Percentiles rank a stretch among this genome's conserved stretches.
These are phyloP conservation scores for Entomyzon cyanotis DNA, from an alignment of 2,113 vertebrate genomes.

Conservation along the genomic window DNA sequence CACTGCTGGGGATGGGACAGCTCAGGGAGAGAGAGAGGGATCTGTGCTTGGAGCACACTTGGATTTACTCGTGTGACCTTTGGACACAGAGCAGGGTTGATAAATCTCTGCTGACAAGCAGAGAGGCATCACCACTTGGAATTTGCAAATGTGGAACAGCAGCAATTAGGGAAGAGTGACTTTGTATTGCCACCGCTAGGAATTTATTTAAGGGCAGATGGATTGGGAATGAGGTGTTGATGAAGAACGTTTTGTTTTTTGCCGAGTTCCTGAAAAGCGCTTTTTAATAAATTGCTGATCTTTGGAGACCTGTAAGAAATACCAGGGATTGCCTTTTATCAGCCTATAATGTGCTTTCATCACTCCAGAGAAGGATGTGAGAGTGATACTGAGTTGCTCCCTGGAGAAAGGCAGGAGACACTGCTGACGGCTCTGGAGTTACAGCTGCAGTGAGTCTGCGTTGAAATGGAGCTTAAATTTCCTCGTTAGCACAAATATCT, in stretches of 20 bases:
- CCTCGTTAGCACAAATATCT: neutral
- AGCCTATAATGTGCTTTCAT: slow-evolving; percentile 50
- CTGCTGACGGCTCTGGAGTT: neutral
- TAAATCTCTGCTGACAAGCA: neutral
- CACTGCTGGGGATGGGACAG: neutral
- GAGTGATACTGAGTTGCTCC: slow-evolving; percentile 34
- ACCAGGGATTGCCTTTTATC: slow-evolving; percentile 50
- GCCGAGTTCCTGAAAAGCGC: slow-evolving; percentile 22
- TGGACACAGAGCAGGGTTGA: neutral
- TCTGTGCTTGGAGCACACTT: neutral
- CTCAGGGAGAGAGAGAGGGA: neutral
- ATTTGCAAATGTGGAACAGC: neutral
- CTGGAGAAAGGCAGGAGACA: slow-evolving; percentile 26
- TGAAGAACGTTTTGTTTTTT: neutral
- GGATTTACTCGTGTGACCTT: neutral
- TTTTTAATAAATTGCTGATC: slow-evolving; percentile 59
- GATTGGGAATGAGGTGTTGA: neutral
- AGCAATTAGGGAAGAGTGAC: slow-evolving; percentile 5
- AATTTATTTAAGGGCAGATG: slow-evolving; percentile 13
- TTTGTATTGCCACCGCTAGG: neutral
- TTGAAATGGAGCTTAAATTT: slow-evolving; percentile 1
- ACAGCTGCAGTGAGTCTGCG: neutral
- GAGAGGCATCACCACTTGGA: neutral
- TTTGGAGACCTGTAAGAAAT: slow-evolving; percentile 48
- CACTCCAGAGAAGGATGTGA: slow-evolving; percentile 34